phyloP scores from a whole-genome alignment of 35 echinoderm and acorn worm genomes.

The Anneissia japonica region DNA sequence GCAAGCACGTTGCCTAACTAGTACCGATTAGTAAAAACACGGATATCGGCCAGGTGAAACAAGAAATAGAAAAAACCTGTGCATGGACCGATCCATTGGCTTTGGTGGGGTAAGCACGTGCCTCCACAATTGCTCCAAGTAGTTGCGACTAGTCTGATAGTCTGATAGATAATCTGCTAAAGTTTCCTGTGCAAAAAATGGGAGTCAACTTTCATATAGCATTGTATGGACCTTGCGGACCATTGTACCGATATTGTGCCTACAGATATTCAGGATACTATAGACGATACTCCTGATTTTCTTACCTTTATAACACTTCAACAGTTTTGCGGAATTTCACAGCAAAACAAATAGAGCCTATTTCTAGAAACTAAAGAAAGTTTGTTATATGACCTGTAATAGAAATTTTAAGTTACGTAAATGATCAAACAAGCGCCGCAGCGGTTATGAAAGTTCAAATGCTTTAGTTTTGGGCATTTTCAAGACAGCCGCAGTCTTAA shows the following conservation, averaged over 20 bases:
- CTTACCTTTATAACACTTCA: neutral
- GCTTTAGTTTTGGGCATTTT: too few species aligned
- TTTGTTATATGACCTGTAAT: too few species aligned
- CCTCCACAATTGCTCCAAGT: neutral
- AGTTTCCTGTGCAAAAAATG: neutral
- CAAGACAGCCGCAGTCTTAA: too few species aligned
- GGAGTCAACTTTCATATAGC: neutral
- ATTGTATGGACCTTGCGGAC: neutral
- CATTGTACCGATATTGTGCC: neutral
- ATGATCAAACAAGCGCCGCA: too few species aligned
- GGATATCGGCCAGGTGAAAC: neutral
- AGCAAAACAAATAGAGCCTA: neutral
- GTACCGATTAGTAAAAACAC: neutral
- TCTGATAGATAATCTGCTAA: too few species aligned
- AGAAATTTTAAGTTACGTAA: too few species aligned
- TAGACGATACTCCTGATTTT: neutral
- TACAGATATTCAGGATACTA: neutral
- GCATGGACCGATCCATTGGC: neutral
- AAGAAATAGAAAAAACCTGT: neutral
- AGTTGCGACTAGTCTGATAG: neutral
- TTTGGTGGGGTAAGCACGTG: neutral
- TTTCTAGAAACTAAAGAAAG: neutral
- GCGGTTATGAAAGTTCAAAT: too few species aligned
- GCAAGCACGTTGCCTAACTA: neutral
- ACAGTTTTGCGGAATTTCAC: neutral